A percentile compares a stretch with the other conserved stretches of the same genome.
phyloP scores from a whole-genome alignment of 1,140 invertebrate species.

The Platorchestia sp. region DNA sequence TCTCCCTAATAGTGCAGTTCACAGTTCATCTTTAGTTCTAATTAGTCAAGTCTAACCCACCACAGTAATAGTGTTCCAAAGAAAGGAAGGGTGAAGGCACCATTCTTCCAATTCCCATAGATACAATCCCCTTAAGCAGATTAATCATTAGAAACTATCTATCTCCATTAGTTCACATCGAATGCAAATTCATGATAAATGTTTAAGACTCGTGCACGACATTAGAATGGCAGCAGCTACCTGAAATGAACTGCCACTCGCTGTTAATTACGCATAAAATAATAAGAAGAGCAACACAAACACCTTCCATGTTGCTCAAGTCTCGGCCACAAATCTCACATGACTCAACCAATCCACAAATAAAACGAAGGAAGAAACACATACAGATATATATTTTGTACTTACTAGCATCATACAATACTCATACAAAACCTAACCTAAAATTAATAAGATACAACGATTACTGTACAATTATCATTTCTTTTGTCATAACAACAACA shows the following conservation, averaged over 20 bases:
- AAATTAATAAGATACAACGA: background rate
- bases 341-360: background rate
- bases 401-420: background rate
- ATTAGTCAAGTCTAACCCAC: too few species aligned
- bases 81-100: too few species aligned
- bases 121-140: too few species aligned
- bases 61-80: too few species aligned
- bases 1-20: too few species aligned
- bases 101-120: too few species aligned
- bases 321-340: background rate
- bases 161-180: background rate
- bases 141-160: background rate
- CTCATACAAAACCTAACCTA: background rate
- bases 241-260: background rate
- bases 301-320: background rate
- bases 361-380: background rate
- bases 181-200: background rate
- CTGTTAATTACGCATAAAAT: background rate
- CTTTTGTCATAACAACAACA: background rate
- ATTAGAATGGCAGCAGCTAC: background rate
- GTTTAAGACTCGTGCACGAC: background rate
- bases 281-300: background rate
- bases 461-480: background rate
- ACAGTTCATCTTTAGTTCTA: too few species aligned
- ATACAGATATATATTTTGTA: background rate